phyloP scores from a whole-genome alignment of 2,888 invertebrate species.

The Phoenoteleia sp. region DNA sequence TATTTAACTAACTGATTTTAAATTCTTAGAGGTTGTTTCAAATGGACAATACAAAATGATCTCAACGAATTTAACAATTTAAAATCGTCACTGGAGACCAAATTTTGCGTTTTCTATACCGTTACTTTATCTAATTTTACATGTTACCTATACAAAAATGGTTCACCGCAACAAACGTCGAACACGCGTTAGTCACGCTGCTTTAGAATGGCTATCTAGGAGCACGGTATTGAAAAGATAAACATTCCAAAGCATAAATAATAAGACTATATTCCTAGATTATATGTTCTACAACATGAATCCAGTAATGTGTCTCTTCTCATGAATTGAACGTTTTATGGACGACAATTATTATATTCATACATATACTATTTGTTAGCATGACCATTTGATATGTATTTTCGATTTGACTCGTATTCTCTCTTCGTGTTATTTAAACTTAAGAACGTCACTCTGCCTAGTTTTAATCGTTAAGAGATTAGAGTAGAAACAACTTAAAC shows the following conservation, averaged over 20 bases:
- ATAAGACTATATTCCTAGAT: constrained; percentile 41
- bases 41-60: constrained; percentile 34
- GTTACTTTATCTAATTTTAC: neutral
- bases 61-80: constrained; percentile 24
- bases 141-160: neutral
- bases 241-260: constrained; percentile 38
- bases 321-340: constrained; percentile 20
- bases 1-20: neutral
- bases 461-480: constrained; percentile 22
- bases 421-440: constrained; percentile 19
- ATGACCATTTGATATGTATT: constrained; percentile 18
- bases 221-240: neutral
- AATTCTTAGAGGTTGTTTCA: neutral
- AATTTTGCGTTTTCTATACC: neutral
- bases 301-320: constrained; percentile 14
- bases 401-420: constrained; percentile 19
- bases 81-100: neutral
- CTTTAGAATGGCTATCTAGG: constrained; percentile 48
- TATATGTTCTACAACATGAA: constrained; percentile 23
- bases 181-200: constrained; percentile 12
- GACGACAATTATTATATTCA: constrained; percentile 6
- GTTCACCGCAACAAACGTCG: neutral
- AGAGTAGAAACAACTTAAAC: neutral
- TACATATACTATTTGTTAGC: constrained; percentile 16
- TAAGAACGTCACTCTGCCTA: constrained; percentile 4